phyloP scores from a whole-genome alignment of 2,113 vertebrate genomes.

The Opisthocomus hoazin region DNA sequence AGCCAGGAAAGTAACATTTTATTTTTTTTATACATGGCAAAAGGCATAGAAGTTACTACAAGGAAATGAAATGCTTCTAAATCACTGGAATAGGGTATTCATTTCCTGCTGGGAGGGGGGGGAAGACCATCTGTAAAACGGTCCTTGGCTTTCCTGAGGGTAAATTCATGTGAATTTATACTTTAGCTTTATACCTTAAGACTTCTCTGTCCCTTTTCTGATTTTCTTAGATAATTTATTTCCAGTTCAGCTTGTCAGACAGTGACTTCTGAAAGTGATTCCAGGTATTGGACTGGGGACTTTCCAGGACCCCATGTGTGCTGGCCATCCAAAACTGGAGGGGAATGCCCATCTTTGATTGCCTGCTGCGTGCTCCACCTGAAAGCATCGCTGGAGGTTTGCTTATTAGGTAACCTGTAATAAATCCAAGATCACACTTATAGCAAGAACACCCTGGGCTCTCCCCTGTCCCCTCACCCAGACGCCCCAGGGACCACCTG shows the following conservation, averaged over 20 bases:
- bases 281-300: background rate
- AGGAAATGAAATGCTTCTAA: background rate
- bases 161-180: background rate
- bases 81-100: background rate
- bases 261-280: background rate
- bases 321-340: background rate
- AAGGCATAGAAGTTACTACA: background rate
- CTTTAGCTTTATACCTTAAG: background rate
- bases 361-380: background rate
- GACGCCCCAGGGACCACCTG: background rate
- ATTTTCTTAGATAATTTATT: background rate
- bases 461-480: background rate
- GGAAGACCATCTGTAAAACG: background rate
- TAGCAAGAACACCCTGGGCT: background rate
- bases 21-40: rapidly evolving
- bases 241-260: background rate
- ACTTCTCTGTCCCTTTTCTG: background rate
- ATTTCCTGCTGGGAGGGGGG: background rate
- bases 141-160: background rate
- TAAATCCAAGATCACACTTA: background rate
- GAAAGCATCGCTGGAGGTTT: background rate
- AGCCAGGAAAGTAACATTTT: background rate
- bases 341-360: background rate
- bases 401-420: background rate
- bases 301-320: background rate